Conservation (phyloP, 2,888 invertebrate genomes). For the Rhingia campestris region DNA sequence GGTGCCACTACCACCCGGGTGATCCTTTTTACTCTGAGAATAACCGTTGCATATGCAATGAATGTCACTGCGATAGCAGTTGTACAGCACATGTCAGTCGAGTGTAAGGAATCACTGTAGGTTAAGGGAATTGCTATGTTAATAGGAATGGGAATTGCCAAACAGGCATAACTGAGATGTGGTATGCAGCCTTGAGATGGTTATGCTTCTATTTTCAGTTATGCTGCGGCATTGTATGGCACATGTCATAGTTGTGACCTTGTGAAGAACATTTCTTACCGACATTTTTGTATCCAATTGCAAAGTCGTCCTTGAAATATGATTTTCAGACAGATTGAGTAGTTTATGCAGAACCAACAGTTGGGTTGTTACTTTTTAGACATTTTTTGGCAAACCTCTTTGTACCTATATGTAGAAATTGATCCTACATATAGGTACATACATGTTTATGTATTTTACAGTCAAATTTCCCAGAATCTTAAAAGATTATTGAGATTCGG, state of each 20-base stretch:
- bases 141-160: conserved; percentile 32
- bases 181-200: conserved; percentile 9
- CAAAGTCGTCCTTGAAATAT: no score
- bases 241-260: background rate
- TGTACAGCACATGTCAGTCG: conserved; percentile 42
- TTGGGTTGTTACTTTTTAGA: no score
- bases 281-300: no score
- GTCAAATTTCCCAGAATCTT: no score
- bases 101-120: conserved; percentile 33
- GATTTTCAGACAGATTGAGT: no score
- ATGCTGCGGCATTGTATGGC: background rate
- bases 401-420: no score
- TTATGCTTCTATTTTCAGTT: background rate
- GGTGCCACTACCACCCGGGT: background rate
- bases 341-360: no score
- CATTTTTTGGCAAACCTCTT: no score
- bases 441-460: no score
- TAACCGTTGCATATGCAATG: conserved; percentile 69
- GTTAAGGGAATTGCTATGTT: conserved; percentile 36
- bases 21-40: conserved; percentile 25
- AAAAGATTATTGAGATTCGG: no score
- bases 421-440: no score
- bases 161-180: background rate
- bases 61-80: conserved; percentile 55
- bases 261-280: no score